Conservation (phyloP, 2,113 vertebrate species). For the Platycercus adscitus region DNA sequence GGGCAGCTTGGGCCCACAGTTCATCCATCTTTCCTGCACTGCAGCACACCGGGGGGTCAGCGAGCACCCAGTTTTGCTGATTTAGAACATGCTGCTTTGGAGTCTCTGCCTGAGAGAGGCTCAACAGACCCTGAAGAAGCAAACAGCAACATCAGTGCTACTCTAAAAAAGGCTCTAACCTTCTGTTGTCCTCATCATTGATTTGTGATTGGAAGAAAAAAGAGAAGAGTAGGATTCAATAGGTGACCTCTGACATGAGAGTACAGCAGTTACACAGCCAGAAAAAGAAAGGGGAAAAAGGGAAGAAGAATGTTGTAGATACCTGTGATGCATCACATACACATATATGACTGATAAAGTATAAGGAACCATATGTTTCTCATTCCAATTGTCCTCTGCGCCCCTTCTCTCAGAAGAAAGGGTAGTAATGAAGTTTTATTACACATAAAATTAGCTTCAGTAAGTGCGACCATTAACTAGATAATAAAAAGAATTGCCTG, state of each 20-base stretch:
- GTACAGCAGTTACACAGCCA: neutral
- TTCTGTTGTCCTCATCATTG: conserved; percentile 50
- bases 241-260: neutral
- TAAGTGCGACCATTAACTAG: conserved; percentile 74
- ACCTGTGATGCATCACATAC: neutral
- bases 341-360: neutral
- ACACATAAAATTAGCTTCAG: conserved; percentile 71
- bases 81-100: neutral
- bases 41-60: neutral
- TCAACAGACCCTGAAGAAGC: neutral
- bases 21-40: neutral
- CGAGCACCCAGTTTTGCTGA: neutral
- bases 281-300: neutral
- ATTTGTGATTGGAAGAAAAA: conserved; percentile 44
- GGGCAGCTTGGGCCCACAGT: neutral
- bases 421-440: conserved; percentile 78
- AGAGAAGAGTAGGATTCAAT: neutral
- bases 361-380: conserved; percentile 26
- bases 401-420: conserved; percentile 42
- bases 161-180: conserved; percentile 52
- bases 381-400: conserved; percentile 45
- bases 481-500: conserved; percentile 71
- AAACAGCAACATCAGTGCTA: conserved; percentile 9
- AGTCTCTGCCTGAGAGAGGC: neutral
- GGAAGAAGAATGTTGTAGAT: neutral